Evolutionary conservation across 37 sponge, comb jelly and placozoan genomes (phyloP).

Genomic region (Tethya wilhelma): DNA sequence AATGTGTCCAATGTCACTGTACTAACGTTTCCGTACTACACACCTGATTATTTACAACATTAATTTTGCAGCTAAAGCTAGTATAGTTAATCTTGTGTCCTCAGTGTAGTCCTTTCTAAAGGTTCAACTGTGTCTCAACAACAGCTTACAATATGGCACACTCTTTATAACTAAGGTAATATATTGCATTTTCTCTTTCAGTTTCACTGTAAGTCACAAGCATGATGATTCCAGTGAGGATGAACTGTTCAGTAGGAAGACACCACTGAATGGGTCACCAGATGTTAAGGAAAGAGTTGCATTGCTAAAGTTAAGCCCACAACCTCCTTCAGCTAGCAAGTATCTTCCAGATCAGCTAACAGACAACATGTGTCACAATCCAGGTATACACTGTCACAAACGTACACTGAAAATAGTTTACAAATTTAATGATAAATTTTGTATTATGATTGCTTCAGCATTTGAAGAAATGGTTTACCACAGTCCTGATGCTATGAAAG

Average conservation of each 20-base stretch:
- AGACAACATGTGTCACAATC: constrained; percentile 29
- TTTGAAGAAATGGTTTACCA: constrained; percentile 29
- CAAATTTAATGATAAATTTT: too few relatives aligned
- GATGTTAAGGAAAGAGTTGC: neutral
- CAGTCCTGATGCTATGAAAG: constrained; percentile 24
- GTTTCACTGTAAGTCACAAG: neutral
- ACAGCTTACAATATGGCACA: too few relatives aligned
- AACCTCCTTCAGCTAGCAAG: constrained; percentile 6
- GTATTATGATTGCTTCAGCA: too few relatives aligned
- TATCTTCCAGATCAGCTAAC: constrained; percentile 29
- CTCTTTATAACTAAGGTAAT: too few relatives aligned
- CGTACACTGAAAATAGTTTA: too few relatives aligned
- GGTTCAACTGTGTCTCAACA: too few relatives aligned
- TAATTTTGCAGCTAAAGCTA: too few relatives aligned
- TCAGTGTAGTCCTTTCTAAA: too few relatives aligned
- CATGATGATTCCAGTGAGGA: constrained; percentile 18
- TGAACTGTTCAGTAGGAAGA: neutral
- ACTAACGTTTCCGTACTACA: too few relatives aligned
- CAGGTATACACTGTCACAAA: constrained; percentile 14
- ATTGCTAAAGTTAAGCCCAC: neutral
- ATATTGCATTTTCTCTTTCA: neutral
- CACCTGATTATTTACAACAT: too few relatives aligned
- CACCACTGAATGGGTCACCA: neutral
- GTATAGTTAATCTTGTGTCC: too few relatives aligned
- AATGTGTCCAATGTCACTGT: too few relatives aligned